phyloP scores from a whole-genome alignment of 2,797 vertebrate genomes.

The Allobates femoralis region DNA sequence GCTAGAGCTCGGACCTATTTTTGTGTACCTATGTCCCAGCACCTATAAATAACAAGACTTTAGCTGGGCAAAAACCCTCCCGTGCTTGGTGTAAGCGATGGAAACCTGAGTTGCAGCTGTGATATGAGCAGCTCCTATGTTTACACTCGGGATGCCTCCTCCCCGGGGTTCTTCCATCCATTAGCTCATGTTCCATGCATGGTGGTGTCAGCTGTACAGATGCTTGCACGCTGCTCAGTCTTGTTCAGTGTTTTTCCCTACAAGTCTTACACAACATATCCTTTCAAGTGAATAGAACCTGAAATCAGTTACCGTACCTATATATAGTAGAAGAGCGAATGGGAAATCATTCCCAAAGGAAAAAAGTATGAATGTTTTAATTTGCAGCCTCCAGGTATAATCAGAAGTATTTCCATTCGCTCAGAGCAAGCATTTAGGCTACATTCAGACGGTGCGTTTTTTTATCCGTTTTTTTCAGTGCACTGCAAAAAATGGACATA shows the following conservation, averaged over 20 bases:
- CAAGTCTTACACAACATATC: neutral
- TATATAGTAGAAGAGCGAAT: neutral
- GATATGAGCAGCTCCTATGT: neutral
- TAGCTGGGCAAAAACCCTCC: neutral
- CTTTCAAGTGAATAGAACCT: neutral
- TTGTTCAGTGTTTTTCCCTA: neutral
- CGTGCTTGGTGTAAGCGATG: neutral
- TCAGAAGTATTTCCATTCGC: neutral
- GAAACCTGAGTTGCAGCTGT: constrained; percentile 8
- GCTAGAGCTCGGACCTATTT: neutral
- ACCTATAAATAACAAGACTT: neutral
- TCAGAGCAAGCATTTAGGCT: neutral
- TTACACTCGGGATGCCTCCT: neutral
- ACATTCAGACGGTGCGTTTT: too few relatives aligned
- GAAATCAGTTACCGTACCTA: neutral
- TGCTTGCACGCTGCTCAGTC: neutral
- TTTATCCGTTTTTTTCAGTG: too few relatives aligned
- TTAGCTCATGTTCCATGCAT: neutral
- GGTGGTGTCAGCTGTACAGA: neutral
- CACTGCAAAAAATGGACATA: too few relatives aligned
- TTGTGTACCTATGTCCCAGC: neutral
- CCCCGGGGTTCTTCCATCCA: constrained; percentile 13
- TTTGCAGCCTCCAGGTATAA: neutral
- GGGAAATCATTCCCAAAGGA: neutral
- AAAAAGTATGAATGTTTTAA: too few relatives aligned